Evolutionary conservation across 2,888 invertebrate genomes (phyloP).

Genomic region (Luperina testacea): DNA sequence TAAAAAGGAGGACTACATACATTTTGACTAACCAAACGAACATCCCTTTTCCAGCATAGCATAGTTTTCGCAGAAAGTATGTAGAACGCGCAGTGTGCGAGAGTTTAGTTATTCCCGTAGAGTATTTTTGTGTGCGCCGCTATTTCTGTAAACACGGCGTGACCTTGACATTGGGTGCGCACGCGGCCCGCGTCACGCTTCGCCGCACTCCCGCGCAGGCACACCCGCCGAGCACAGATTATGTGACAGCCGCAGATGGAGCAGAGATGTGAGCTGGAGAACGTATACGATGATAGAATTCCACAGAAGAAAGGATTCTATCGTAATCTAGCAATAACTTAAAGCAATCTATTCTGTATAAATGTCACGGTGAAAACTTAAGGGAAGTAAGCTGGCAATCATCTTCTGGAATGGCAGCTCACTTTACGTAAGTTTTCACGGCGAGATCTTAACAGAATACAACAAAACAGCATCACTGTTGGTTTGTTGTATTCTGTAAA

Average conservation of each 20-base stretch:
- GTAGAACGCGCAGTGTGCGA: slow-evolving; percentile 9
- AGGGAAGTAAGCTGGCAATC: too few relatives aligned
- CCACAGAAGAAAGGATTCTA: not conserved
- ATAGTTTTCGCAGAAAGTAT: slow-evolving; percentile 6
- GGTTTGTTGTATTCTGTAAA: too few relatives aligned
- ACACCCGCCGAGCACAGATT: slow-evolving; percentile 33
- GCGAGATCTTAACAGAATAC: too few relatives aligned
- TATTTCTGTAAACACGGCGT: slow-evolving; percentile 63
- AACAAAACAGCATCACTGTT: too few relatives aligned
- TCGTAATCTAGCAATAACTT: not conserved
- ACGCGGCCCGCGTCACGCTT: slow-evolving; percentile 60
- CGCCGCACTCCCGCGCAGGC: slow-evolving; percentile 50
- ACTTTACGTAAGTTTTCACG: too few relatives aligned
- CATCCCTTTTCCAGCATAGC: not conserved
- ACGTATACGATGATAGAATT: not conserved
- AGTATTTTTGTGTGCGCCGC: slow-evolving; percentile 61
- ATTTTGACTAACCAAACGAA: not conserved
- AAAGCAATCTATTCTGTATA: too few relatives aligned
- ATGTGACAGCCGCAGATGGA: slow-evolving; percentile 20
- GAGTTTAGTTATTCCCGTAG: slow-evolving; percentile 46
- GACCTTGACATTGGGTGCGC: slow-evolving; percentile 73
- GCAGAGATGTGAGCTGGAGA: not conserved
- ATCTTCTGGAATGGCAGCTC: too few relatives aligned
- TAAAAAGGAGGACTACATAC: not conserved
- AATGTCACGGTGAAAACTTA: too few relatives aligned